Evolutionary conservation across 2,888 invertebrate genomes (phyloP).

Genomic region (Chloroclysta siterata): DNA sequence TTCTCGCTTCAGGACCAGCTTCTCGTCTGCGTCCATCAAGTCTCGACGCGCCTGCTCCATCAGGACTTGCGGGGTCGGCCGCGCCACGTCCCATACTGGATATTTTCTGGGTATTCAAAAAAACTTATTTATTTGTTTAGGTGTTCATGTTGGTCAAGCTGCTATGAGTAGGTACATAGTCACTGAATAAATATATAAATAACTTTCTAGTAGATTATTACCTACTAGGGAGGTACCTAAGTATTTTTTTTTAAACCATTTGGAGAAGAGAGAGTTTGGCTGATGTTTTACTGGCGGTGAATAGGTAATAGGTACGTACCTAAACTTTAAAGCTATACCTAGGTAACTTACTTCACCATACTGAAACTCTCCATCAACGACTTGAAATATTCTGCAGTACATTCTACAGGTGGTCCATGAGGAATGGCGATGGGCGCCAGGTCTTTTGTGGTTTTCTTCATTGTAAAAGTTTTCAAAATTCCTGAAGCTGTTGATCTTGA

Average conservation of each 20-base stretch:
- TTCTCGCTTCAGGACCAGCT: constrained; percentile 71
- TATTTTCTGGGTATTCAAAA: constrained; percentile 72
- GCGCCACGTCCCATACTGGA: constrained; percentile 86
- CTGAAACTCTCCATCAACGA: constrained; percentile 79
- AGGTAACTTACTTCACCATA: constrained; percentile 77
- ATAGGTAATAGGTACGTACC: too few species aligned
- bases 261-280: too few species aligned
- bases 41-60: constrained; percentile 83
- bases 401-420: constrained; percentile 79
- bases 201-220: too few species aligned
- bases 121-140: background rate
- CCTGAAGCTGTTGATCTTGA: background rate
- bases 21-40: constrained; percentile 78
- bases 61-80: constrained; percentile 82
- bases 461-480: constrained; percentile 42
- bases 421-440: constrained; percentile 79
- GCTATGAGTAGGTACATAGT: too few species aligned
- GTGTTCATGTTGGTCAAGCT: background rate
- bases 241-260: too few species aligned
- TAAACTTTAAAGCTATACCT: background rate
- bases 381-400: constrained; percentile 80
- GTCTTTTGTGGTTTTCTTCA: constrained; percentile 71
- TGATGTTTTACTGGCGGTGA: background rate
- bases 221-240: too few species aligned
- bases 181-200: too few species aligned